Conservation (phyloP, 2,888 invertebrate genomes). For the Ditylenchus weischeri region DNA sequence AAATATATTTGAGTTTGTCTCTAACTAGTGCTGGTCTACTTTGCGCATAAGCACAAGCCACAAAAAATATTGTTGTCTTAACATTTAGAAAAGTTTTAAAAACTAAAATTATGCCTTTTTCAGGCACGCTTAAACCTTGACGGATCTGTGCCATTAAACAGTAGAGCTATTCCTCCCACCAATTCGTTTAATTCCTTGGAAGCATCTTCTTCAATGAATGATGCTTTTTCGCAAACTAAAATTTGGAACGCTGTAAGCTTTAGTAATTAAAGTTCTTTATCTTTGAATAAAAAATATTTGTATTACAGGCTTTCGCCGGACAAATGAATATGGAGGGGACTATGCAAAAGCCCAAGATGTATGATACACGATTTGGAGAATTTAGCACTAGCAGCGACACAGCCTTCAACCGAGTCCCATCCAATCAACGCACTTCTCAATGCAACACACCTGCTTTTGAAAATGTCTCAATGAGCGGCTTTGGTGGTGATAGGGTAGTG, state of each 20-base stretch:
- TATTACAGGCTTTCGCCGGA: not conserved
- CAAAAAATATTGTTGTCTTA: too few relatives aligned
- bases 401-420: not conserved
- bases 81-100: too few relatives aligned
- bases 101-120: too few relatives aligned
- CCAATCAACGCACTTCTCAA: constrained; percentile 25
- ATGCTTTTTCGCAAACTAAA: constrained; percentile 17
- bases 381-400: constrained; percentile 5
- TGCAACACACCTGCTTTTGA: constrained; percentile 29
- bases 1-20: too few relatives aligned
- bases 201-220: not conserved
- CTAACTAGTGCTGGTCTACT: too few relatives aligned
- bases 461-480: not conserved
- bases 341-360: too few relatives aligned
- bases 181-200: constrained; percentile 11
- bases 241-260: constrained; percentile 20
- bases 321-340: not conserved
- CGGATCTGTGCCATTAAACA: not conserved
- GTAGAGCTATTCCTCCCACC: not conserved
- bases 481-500: not conserved
- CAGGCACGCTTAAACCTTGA: constrained; percentile 3
- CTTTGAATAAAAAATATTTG: not conserved
- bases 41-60: too few relatives aligned
- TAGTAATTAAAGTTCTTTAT: not conserved
- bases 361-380: constrained; percentile 15